These are phyloP conservation scores for Bolborhynchus lineola DNA, from an alignment of 2,113 vertebrate species.

Conservation along the genomic window DNA sequence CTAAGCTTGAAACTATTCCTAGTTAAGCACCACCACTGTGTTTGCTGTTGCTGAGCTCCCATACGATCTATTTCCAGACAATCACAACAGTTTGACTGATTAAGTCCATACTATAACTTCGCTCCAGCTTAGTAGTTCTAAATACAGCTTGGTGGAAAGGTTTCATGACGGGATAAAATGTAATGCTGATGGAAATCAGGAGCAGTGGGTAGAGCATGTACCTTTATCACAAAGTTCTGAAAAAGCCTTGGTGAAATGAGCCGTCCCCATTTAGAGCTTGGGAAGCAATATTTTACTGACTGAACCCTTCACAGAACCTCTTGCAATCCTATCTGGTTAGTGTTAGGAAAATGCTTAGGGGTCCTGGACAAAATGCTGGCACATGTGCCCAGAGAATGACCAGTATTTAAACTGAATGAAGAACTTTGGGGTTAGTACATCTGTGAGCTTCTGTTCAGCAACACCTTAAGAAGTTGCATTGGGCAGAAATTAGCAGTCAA, in stretches of 20 bases:
- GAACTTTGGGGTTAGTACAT: not conserved
- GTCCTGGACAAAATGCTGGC: not conserved
- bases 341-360: not conserved
- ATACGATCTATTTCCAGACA: not conserved
- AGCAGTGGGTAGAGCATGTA: not conserved
- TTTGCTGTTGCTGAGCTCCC: not conserved
- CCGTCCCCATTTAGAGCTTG: not conserved
- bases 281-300: not conserved
- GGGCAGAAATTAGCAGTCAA: not conserved
- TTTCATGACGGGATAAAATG: not conserved
- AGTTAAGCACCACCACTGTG: not conserved
- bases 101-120: not conserved
- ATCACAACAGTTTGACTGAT: not conserved
- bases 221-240: not conserved
- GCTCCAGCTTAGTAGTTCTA: not conserved
- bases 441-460: not conserved
- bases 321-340: not conserved
- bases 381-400: rapidly evolving
- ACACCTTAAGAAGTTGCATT: not conserved
- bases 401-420: not conserved
- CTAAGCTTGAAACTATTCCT: not conserved
- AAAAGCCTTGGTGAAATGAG: not conserved
- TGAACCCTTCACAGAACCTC: not conserved
- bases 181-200: not conserved
- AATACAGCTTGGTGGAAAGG: not conserved